These are phyloP conservation scores for Mormoops blainvillei DNA, from an alignment of 2,113 vertebrate species.

Conservation along the genomic window DNA sequence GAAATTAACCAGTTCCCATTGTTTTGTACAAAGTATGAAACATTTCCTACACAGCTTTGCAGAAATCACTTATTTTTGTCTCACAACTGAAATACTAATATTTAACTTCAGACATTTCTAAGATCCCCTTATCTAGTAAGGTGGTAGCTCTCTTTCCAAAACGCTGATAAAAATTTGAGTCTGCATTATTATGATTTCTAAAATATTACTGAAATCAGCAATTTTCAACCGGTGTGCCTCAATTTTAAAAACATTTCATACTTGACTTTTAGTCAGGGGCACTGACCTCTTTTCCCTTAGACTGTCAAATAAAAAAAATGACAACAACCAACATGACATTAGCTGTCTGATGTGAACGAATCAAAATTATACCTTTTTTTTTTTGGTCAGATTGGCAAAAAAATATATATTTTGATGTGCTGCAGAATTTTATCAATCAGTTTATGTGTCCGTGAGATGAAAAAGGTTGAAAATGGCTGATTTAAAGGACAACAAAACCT, in stretches of 20 bases:
- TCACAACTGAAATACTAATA: background rate
- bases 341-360: background rate
- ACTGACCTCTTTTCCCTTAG: background rate
- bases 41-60: background rate
- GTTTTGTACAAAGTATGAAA: slow-evolving; percentile 5
- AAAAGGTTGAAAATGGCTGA: background rate
- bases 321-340: background rate
- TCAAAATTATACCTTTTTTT: background rate
- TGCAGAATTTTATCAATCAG: background rate
- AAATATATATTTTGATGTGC: background rate
- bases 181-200: background rate
- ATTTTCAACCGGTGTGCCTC: background rate
- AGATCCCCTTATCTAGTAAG: background rate
- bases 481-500: background rate
- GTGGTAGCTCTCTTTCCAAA: background rate
- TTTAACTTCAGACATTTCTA: slow-evolving; percentile 5
- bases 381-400: background rate
- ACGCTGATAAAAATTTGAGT: background rate
- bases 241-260: background rate
- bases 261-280: background rate
- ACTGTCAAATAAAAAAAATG: background rate
- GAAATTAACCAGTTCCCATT: slow-evolving; percentile 1
- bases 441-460: background rate
- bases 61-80: background rate
- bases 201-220: background rate